Evolutionary conservation across 2,797 vertebrate species (phyloP).

Genomic region (Clarias platycephalus): DNA sequence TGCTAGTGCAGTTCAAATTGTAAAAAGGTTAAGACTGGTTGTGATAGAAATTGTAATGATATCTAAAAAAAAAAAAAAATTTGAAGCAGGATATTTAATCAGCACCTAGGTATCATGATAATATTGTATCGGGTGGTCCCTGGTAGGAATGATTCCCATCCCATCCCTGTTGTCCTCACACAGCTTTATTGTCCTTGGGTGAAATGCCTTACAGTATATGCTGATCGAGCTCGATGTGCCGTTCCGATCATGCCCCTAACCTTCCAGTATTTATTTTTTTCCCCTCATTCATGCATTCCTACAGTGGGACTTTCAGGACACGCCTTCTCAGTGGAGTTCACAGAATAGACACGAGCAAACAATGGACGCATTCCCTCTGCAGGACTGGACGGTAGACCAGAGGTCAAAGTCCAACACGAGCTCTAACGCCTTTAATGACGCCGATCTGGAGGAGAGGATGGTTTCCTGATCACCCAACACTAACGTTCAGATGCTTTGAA

Average conservation of each 20-base stretch:
- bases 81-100: no score
- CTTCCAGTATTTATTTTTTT: not conserved
- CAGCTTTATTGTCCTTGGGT: not conserved
- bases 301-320: slow-evolving; percentile 78
- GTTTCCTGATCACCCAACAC: slow-evolving; percentile 13
- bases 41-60: no score
- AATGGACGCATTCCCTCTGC: slow-evolving; percentile 56
- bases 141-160: no score
- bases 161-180: not conserved
- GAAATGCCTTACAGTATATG: not conserved
- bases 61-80: no score
- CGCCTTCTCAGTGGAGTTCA: slow-evolving; percentile 64
- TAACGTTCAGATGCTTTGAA: slow-evolving; percentile 20
- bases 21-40: no score
- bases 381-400: slow-evolving; percentile 57
- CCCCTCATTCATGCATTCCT: slow-evolving; percentile 48
- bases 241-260: not conserved
- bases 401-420: slow-evolving; percentile 41
- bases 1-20: no score
- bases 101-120: no score
- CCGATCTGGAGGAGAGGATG: slow-evolving; percentile 47
- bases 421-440: slow-evolving; percentile 42
- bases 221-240: not conserved
- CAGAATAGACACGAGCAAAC: slow-evolving; percentile 51
- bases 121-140: no score